Evolutionary conservation across 2,113 vertebrate genomes (phyloP), one percentile per base, ranked within the genome.

Genomic region (Cathartes aura): DNA sequence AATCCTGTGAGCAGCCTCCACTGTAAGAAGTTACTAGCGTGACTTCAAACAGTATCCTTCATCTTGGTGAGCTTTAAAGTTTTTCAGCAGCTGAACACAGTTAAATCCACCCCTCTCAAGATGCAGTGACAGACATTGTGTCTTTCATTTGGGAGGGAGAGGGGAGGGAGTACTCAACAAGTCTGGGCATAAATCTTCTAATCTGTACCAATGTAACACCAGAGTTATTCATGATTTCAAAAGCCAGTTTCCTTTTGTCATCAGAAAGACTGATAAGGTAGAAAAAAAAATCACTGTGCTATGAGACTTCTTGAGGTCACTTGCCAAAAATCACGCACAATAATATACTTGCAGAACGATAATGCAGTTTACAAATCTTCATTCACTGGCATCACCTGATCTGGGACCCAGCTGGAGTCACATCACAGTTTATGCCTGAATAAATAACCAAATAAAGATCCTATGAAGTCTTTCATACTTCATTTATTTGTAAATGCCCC

Each of bases 401-500:
- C 32, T 34, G 55, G 55, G 42, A 55, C 64, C 11, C 87, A 91
- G 87, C 64, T 89, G 89, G 84, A 52, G 43, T 96, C 66, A 87
- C 76, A 88, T 88, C 32, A 83, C 87, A 86, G 74, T 80, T 95
- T 86, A 90, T 80, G 71, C 62, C 85, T 80, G 82, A 88, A 78
- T 80, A 62, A 90, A 97, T 80, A 74, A 21, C 85, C 66, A 90
- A 73, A 92, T 62, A 93, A 88, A 93, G 82, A 68, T 53, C 90
- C 66, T 86, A 15, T 60, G 74, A 92, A 88, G 70, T 62, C 53
- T 93, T 91, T 88, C 90, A 73, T 92, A 59, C 45, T 56, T 94
- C 92, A 75, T 87, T 93, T 94, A 56, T 91, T 82, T 92, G 71
- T 88, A 59, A 72, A 62, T 80, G 50, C 40, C 42, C 55, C 38